A percentile compares a stretch with the other conserved stretches of the same genome.
phyloP scores from a whole-genome alignment of 2,888 invertebrate species.

The Fissipunctia ypsillon region DNA sequence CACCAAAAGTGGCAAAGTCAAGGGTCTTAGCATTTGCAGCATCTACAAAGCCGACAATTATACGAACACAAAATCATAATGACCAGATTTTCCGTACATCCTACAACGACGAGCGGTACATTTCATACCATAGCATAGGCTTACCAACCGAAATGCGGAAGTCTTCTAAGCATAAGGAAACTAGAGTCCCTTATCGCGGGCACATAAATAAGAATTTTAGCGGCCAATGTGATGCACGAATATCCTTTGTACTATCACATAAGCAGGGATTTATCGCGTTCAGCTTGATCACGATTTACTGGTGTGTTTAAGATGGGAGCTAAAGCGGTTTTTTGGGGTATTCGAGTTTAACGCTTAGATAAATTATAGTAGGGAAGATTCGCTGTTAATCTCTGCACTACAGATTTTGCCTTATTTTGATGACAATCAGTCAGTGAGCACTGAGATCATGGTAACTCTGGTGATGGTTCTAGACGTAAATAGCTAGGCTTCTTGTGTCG shows the following conservation, averaged over 20 bases:
- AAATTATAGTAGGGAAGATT: background rate
- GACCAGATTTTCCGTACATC: background rate
- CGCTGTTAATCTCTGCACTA: background rate
- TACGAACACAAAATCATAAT: slow-evolving; percentile 19
- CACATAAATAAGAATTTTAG: slow-evolving; percentile 86
- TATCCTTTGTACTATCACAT: slow-evolving; percentile 83
- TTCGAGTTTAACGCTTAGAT: too few species aligned
- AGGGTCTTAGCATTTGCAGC: too few species aligned
- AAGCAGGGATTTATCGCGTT: slow-evolving; percentile 83
- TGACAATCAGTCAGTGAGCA: background rate
- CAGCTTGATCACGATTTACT: slow-evolving; percentile 83
- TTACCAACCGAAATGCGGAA: slow-evolving; percentile 31
- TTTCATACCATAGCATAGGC: slow-evolving; percentile 27
- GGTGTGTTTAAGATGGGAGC: slow-evolving; percentile 54
- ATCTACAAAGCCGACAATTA: background rate
- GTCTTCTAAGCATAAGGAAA: slow-evolving; percentile 65
- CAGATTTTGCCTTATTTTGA: background rate
- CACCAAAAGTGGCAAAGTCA: background rate
- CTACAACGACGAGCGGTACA: slow-evolving; percentile 24
- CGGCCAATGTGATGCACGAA: slow-evolving; percentile 76
- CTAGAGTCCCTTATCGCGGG: slow-evolving; percentile 67
- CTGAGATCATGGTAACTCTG: background rate
- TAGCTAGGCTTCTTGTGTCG: background rate
- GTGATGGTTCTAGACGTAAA: background rate
- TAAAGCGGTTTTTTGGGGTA: slow-evolving; percentile 38